Conservation (phyloP, 2,888 invertebrate species). For the Acrobasis repandana region DNA sequence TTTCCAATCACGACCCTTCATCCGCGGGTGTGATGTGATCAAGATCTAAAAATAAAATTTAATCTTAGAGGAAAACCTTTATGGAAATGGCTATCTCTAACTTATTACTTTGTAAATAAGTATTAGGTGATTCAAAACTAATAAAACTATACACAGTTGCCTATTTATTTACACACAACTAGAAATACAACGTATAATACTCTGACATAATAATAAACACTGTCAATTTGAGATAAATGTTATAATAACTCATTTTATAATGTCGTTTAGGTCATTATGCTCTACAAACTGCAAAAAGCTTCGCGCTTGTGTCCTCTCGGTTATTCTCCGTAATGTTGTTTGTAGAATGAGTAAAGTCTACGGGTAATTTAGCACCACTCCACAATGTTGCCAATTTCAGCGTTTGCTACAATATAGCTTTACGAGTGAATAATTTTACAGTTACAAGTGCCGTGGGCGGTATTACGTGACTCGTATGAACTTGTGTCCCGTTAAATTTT, state of each 20-base stretch:
- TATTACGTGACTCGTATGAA: slow-evolving; percentile 5
- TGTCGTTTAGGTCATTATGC: not conserved
- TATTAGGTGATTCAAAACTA: too few relatives aligned
- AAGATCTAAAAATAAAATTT: not conserved
- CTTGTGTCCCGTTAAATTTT: not conserved
- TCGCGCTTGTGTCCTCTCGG: slow-evolving; percentile 12
- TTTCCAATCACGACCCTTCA: slow-evolving; percentile 17
- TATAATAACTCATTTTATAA: not conserved
- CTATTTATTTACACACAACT: too few relatives aligned
- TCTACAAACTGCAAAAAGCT: slow-evolving; percentile 14
- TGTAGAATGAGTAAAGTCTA: slow-evolving; percentile 17
- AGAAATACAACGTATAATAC: too few relatives aligned
- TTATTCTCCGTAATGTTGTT: slow-evolving; percentile 14
- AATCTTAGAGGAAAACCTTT: not conserved
- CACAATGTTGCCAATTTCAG: slow-evolving; percentile 23
- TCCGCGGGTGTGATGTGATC: not conserved
- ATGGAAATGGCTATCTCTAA: not conserved
- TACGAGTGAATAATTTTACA: slow-evolving; percentile 22
- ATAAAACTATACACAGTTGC: too few relatives aligned
- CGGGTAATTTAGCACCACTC: slow-evolving; percentile 19
- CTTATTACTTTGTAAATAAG: too few relatives aligned
- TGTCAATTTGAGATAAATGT: not conserved
- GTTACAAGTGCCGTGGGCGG: slow-evolving; percentile 6
- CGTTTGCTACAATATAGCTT: slow-evolving; percentile 22
- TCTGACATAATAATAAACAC: not conserved